These are phyloP conservation scores for Plagodis dolabraria DNA, from an alignment of 2,888 invertebrate species.

Conservation along the genomic window DNA sequence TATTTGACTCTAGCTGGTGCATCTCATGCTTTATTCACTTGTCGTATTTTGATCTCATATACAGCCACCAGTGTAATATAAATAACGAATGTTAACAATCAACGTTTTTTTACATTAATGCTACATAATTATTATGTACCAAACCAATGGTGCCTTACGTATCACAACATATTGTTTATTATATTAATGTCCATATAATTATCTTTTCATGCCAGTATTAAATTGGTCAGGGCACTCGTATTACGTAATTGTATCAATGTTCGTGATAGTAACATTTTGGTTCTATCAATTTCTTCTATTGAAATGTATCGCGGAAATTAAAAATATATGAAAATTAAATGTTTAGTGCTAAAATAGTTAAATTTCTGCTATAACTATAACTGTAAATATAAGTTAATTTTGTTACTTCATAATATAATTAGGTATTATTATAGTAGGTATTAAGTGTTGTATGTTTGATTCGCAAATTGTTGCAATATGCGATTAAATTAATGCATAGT, in stretches of 20 bases:
- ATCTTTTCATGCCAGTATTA: slow-evolving; percentile 37
- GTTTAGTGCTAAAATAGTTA: slow-evolving; percentile 76
- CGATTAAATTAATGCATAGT: slow-evolving; percentile 79
- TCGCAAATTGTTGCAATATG: slow-evolving; percentile 83
- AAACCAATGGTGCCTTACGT: slow-evolving; percentile 79
- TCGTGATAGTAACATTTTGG: slow-evolving; percentile 24
- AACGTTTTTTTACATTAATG: slow-evolving; percentile 40
- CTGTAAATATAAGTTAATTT: slow-evolving; percentile 85
- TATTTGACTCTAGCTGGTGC: slow-evolving; percentile 31
- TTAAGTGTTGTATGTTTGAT: slow-evolving; percentile 85
- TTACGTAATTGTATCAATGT: slow-evolving; percentile 13
- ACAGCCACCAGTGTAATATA: slow-evolving; percentile 75
- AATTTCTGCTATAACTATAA: slow-evolving; percentile 81
- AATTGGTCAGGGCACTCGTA: slow-evolving; percentile 31
- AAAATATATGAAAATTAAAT: slow-evolving; percentile 55
- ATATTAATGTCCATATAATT: slow-evolving; percentile 36
- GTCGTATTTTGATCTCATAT: slow-evolving; percentile 81
- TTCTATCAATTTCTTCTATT: slow-evolving; percentile 15
- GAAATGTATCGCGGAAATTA: slow-evolving; percentile 19
- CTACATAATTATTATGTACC: slow-evolving; percentile 43
- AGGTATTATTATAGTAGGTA: slow-evolving; percentile 81
- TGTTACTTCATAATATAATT: slow-evolving; percentile 82
- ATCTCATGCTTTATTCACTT: slow-evolving; percentile 45
- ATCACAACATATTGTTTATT: slow-evolving; percentile 46
- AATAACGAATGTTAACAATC: slow-evolving; percentile 47